A percentile compares a stretch with the other conserved stretches of the same genome.
Evolutionary conservation across 1,140 invertebrate genomes (phyloP).

Genomic region (Harpegnathos saltator): DNA sequence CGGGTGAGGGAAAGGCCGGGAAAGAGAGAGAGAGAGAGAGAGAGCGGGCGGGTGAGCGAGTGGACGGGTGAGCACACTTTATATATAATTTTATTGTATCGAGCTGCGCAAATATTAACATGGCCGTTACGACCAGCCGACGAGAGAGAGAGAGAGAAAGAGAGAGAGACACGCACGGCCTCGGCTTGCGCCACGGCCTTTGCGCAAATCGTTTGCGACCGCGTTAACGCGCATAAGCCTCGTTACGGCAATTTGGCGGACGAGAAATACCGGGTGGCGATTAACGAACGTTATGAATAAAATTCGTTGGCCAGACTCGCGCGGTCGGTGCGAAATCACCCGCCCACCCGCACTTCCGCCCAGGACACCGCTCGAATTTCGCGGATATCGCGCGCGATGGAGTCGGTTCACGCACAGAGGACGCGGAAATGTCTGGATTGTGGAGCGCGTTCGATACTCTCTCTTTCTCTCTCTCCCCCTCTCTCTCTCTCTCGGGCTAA

Average conservation of each 20-base stretch:
- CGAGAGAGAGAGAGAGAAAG: conserved; percentile 6
- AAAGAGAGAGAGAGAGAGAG: no score
- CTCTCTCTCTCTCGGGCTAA: neutral
- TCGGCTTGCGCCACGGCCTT: conserved; percentile 27
- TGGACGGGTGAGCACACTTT: no score
- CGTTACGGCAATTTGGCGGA: neutral
- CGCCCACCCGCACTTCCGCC: neutral
- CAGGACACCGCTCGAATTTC: neutral
- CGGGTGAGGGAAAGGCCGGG: no score
- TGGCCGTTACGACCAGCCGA: conserved; percentile 23
- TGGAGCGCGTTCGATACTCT: conserved; percentile 6
- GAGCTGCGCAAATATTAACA: conserved; percentile 67
- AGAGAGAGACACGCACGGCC: neutral
- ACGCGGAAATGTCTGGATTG: conserved; percentile 1
- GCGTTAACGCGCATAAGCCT: conserved; percentile 31
- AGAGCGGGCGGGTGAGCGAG: conserved; percentile 11
- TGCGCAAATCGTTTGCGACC: conserved; percentile 37
- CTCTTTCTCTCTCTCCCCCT: no score
- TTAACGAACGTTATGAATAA: conserved; percentile 16
- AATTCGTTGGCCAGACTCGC: no score
- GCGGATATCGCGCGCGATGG: neutral
- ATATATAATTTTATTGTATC: conserved; percentile 67
- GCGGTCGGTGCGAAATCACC: neutral
- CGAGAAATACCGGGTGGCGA: neutral
- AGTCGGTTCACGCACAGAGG: neutral